Percentiles rank a stretch among this genome's conserved stretches.
phyloP scores from a whole-genome alignment of 2,797 vertebrate species.

The Syndactyla subalaris region DNA sequence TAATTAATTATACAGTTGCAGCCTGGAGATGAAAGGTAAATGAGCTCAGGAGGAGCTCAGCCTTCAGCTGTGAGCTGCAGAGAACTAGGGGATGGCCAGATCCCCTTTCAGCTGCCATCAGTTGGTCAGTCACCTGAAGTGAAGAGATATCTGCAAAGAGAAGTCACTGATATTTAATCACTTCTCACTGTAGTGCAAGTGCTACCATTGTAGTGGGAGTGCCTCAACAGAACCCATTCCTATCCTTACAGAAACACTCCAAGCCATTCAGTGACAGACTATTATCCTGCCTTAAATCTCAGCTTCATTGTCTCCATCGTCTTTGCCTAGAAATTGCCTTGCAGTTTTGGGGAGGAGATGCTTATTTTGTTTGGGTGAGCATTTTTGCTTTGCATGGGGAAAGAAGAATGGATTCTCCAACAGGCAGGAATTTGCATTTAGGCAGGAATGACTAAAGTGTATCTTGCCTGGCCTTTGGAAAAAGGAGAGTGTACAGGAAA shows the following conservation, averaged over 20 bases:
- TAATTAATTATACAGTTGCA: slow-evolving; percentile 49
- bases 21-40: slow-evolving; percentile 45
- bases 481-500: neutral
- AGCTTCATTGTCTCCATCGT: neutral
- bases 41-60: neutral
- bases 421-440: neutral
- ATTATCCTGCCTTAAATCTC: neutral
- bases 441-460: neutral
- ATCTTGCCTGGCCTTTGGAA: neutral
- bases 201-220: neutral
- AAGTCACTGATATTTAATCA: neutral
- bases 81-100: neutral
- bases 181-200: neutral
- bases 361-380: neutral
- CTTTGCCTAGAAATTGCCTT: neutral
- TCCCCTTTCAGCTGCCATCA: neutral
- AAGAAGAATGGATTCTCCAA: neutral
- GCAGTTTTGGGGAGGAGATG: neutral
- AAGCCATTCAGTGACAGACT: neutral
- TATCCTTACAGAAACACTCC: neutral
- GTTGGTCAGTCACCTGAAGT: neutral
- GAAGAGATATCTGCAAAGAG: neutral
- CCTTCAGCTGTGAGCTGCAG: neutral
- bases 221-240: neutral
- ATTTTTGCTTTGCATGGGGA: neutral